Conservation (phyloP, 1,140 invertebrate species). For the Oryzaephilus surinamensis region DNA sequence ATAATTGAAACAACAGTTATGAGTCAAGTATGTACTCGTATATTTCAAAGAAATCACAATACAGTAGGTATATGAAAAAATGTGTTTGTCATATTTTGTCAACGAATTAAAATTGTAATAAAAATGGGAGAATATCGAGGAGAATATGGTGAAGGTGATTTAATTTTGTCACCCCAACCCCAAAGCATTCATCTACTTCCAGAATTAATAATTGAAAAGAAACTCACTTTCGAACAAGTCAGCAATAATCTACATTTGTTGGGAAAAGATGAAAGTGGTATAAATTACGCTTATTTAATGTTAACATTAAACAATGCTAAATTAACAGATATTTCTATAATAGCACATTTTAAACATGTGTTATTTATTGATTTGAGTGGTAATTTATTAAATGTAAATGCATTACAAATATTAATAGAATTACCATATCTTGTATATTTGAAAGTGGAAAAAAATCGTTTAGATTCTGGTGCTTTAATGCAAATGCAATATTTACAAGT, state of each 20-base stretch:
- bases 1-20: too few species aligned
- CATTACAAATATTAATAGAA: conserved; percentile 37
- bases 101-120: too few species aligned
- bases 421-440: conserved; percentile 42
- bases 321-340: conserved; percentile 38
- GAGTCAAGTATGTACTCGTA: too few species aligned
- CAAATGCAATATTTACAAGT: conserved; percentile 43
- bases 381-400: conserved; percentile 38
- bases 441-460: conserved; percentile 40
- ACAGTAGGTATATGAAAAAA: too few species aligned
- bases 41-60: too few species aligned
- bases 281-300: conserved; percentile 33
- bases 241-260: conserved; percentile 28
- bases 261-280: conserved; percentile 32
- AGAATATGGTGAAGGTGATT: too few species aligned
- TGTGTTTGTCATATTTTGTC: too few species aligned
- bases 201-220: conserved; percentile 26
- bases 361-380: conserved; percentile 43
- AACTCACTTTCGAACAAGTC: conserved; percentile 31
- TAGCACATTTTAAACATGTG: conserved; percentile 40
- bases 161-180: too few species aligned
- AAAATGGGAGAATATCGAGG: too few species aligned
- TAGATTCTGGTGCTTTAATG: conserved; percentile 37
- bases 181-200: too few species aligned
- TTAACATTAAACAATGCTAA: conserved; percentile 25